A percentile compares a stretch with the other conserved stretches of the same genome.
Evolutionary conservation across 2,797 vertebrate species (phyloP).

Genomic region (Hephaestus fuliginosus): DNA sequence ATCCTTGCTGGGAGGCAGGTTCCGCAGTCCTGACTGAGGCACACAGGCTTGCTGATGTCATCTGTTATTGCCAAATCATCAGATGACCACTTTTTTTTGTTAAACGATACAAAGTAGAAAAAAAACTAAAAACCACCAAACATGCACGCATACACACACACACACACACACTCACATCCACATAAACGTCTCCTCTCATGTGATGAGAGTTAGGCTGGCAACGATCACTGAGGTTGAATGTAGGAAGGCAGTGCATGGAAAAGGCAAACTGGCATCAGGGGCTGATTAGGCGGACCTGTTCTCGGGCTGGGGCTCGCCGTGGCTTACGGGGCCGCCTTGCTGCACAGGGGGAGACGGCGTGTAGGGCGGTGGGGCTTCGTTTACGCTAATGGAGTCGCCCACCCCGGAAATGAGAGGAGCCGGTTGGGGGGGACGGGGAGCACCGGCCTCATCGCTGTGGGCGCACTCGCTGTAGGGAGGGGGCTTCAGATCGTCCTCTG

Average conservation of each 20-base stretch:
- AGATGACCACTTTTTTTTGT: constrained; percentile 45
- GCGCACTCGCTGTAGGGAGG: constrained; percentile 90
- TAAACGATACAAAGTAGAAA: constrained; percentile 67
- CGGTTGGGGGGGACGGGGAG: constrained; percentile 47
- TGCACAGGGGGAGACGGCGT: constrained; percentile 70
- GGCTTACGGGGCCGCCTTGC: constrained; percentile 53
- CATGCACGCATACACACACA: constrained; percentile 13
- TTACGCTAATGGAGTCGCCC: constrained; percentile 75
- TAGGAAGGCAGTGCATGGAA: constrained; percentile 80
- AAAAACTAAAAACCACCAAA: constrained; percentile 51
- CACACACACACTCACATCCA: constrained; percentile 23
- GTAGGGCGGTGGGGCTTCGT: constrained; percentile 89
- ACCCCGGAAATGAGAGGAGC: constrained; percentile 78
- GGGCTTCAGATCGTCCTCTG: constrained; percentile 89
- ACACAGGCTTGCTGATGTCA: constrained; percentile 67
- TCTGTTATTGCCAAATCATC: constrained; percentile 61
- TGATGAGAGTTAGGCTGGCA: constrained; percentile 76
- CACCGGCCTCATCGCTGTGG: constrained; percentile 57
- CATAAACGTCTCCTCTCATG: constrained; percentile 64
- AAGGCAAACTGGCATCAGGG: constrained; percentile 75
- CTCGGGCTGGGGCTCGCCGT: constrained; percentile 65
- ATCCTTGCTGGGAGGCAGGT: constrained; percentile 45
- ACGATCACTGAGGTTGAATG: constrained; percentile 75
- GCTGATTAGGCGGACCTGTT: constrained; percentile 72
- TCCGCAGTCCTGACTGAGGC: constrained; percentile 66